phyloP scores from a whole-genome alignment of 2,113 vertebrate genomes.

The Mus pahari region DNA sequence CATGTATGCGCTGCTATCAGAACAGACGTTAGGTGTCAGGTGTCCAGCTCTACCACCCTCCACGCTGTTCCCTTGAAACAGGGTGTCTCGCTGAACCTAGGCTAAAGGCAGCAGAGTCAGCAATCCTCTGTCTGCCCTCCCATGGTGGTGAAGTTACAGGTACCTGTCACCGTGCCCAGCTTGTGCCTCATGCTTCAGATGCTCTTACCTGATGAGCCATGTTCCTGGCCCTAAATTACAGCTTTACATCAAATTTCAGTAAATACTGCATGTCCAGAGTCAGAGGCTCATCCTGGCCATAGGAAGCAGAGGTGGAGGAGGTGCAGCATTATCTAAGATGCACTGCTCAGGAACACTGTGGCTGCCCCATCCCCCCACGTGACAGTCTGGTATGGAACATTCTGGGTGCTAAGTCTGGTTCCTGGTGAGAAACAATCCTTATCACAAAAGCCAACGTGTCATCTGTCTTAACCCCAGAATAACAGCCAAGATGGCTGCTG shows the following conservation, averaged over 20 bases:
- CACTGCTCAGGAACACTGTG: accelerated
- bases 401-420: constrained; percentile 62
- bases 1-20: background rate
- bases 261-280: background rate
- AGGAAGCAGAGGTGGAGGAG: accelerated
- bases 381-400: background rate
- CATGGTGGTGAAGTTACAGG: background rate
- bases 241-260: background rate
- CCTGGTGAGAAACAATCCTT: constrained; percentile 75
- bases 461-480: background rate
- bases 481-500: background rate
- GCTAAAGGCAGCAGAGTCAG: background rate
- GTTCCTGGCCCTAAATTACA: background rate
- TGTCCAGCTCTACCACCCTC: background rate
- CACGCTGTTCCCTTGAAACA: background rate
- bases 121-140: background rate
- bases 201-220: background rate
- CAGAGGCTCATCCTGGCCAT: background rate
- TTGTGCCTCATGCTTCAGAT: background rate
- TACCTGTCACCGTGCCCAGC: background rate
- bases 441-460: constrained; percentile 57
- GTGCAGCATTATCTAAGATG: background rate
- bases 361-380: no score
- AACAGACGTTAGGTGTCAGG: background rate
- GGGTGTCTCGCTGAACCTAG: background rate